Conservation (phyloP, 2,113 vertebrate species). For the Columba janthina region DNA sequence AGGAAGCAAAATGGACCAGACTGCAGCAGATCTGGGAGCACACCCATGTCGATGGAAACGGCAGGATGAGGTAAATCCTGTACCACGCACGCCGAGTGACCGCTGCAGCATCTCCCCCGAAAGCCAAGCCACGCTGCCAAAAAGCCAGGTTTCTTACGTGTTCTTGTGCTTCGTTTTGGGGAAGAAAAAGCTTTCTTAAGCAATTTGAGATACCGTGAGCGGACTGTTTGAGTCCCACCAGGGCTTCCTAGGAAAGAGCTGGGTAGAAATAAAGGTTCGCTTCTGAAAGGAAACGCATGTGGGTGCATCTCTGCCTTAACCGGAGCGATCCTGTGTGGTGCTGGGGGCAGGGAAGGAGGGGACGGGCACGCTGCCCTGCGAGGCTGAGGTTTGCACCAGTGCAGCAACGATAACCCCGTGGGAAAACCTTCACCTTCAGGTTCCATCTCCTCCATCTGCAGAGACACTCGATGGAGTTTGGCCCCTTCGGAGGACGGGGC, state of each 20-base stretch:
- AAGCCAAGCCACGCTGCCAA: rapidly evolving
- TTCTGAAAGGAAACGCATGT: not conserved
- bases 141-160: not conserved
- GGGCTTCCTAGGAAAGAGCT: not conserved
- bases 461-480: not conserved
- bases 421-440: not conserved
- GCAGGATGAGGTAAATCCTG: not conserved
- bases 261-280: not conserved
- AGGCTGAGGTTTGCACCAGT: not conserved
- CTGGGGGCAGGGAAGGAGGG: not conserved
- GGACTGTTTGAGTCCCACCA: too few species aligned
- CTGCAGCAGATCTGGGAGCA: not conserved
- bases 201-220: not conserved
- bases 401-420: not conserved
- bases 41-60: not conserved
- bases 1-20: not conserved
- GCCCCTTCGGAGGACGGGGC: not conserved
- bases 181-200: not conserved
- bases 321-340: not conserved
- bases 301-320: not conserved
- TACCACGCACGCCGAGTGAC: not conserved
- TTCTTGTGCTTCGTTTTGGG: not conserved
- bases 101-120: not conserved
- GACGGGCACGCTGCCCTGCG: not conserved
- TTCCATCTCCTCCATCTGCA: not conserved